Conservation (phyloP, 2,888 invertebrate genomes). For the Dryocosmus kuriphilus region DNA sequence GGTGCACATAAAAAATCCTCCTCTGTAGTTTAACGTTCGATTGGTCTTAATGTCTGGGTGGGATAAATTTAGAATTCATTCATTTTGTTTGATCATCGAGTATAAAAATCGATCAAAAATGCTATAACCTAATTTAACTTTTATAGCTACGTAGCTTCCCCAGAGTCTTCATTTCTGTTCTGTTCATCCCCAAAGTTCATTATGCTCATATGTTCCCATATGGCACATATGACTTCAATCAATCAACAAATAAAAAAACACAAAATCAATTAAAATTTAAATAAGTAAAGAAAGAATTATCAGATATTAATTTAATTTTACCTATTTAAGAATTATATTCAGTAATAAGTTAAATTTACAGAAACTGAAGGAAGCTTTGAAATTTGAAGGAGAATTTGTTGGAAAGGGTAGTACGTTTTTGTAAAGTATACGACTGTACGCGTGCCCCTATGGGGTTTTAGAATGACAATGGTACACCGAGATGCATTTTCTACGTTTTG, state of each 20-base stretch:
- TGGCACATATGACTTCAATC: conserved; percentile 8
- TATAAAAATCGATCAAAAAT: conserved; percentile 30
- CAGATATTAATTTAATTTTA: not conserved
- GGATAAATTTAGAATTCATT: conserved; percentile 26
- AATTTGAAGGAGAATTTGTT: not conserved
- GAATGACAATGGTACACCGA: conserved; percentile 18
- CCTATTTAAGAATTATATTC: not conserved
- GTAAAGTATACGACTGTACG: conserved; percentile 4
- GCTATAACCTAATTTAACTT: conserved; percentile 12
- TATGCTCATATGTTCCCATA: conserved; percentile 26
- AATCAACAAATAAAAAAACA: not conserved
- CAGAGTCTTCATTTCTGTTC: conserved; percentile 24
- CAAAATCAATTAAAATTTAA: not conserved
- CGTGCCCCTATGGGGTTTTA: conserved; percentile 13
- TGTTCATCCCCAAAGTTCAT: conserved; percentile 25
- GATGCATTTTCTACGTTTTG: conserved; percentile 28
- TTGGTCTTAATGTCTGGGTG: conserved; percentile 6
- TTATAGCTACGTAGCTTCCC: conserved; percentile 15
- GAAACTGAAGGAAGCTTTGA: not conserved
- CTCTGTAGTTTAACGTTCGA: conserved; percentile 22
- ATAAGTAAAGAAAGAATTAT: not conserved
- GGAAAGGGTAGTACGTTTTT: not conserved
- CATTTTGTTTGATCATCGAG: not conserved
- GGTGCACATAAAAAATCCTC: conserved; percentile 45
- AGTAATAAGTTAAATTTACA: not conserved